phyloP scores from a whole-genome alignment of 2,113 vertebrate species.

The Hiodon alosoides region DNA sequence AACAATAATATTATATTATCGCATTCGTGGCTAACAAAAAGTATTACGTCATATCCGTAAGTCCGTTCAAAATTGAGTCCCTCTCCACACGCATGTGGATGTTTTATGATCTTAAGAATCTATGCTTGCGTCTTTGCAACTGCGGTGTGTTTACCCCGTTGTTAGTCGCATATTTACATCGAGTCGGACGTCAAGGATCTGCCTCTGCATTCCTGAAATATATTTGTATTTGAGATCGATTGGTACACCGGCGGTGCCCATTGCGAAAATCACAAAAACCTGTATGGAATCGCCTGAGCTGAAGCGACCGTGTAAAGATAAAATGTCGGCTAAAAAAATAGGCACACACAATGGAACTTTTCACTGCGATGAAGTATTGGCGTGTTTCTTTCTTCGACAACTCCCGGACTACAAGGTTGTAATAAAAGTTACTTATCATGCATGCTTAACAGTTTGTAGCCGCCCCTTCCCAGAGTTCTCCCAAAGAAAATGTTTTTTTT shows the following conservation, averaged over 20 bases:
- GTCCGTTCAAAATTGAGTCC: slow-evolving; percentile 14
- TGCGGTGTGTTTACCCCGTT: background rate
- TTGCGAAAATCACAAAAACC: background rate
- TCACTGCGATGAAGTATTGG: slow-evolving; percentile 89
- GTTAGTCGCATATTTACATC: background rate
- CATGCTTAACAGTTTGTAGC: too few relatives aligned
- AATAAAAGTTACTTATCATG: background rate
- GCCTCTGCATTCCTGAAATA: background rate
- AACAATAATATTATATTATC: too few relatives aligned
- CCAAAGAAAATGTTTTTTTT: too few relatives aligned
- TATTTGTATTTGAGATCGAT: background rate
- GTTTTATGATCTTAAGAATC: background rate
- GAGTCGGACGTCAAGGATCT: background rate
- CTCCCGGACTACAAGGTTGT: slow-evolving; percentile 78
- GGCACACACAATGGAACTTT: slow-evolving; percentile 90
- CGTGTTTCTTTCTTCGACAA: slow-evolving; percentile 80
- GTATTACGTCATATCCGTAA: slow-evolving; percentile 12
- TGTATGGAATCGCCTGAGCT: slow-evolving; percentile 50
- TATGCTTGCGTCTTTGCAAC: background rate
- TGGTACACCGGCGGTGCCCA: background rate
- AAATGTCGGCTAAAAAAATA: slow-evolving; percentile 62
- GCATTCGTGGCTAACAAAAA: background rate
- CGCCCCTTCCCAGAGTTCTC: background rate
- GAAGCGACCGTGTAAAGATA: slow-evolving; percentile 45
- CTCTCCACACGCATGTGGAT: slow-evolving; percentile 1